Evolutionary conservation across 2,797 vertebrate genomes (phyloP).

Genomic region (Anguilla marmorata): DNA sequence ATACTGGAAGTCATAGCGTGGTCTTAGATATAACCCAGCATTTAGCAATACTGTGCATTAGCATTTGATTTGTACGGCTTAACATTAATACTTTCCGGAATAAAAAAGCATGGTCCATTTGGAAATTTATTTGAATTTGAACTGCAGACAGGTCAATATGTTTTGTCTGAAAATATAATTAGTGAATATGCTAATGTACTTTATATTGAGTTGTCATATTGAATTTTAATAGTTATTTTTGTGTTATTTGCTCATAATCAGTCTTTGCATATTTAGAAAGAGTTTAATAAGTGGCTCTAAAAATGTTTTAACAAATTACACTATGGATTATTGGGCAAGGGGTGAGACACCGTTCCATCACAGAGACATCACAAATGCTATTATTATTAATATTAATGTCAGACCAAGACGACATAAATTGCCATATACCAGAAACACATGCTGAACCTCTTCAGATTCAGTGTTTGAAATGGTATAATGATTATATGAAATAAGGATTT

Average conservation of each 20-base stretch:
- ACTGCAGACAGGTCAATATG: background rate
- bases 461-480: no score
- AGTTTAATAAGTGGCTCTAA: no score
- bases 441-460: no score
- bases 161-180: conserved; percentile 1
- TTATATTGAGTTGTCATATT: background rate
- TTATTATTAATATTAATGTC: no score
- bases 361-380: no score
- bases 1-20: background rate
- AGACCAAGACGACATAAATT: background rate
- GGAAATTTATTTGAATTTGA: background rate
- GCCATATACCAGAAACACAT: background rate
- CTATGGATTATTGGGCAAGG: no score
- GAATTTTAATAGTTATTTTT: no score
- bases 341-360: no score
- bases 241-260: no score
- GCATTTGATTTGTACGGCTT: background rate
- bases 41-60: background rate
- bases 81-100: background rate
- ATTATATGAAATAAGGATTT: no score
- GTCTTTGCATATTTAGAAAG: no score
- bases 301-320: no score
- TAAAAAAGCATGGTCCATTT: background rate
- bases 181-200: background rate
- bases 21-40: background rate